phyloP scores from a whole-genome alignment of 2,797 vertebrate species.

The Pangasius sanitwongsei region DNA sequence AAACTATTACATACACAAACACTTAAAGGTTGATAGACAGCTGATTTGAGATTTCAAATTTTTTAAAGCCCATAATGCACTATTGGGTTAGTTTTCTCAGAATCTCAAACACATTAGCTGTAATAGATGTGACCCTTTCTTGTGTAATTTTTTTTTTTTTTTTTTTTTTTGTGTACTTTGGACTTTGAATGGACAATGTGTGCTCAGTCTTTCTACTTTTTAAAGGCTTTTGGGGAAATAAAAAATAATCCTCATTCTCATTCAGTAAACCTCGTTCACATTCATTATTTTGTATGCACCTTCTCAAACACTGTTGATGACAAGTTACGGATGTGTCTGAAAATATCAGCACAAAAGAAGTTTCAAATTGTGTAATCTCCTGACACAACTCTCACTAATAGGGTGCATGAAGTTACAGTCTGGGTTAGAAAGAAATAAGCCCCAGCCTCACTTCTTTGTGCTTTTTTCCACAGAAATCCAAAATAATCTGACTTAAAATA shows the following conservation, averaged over 20 bases:
- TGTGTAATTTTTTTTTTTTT: not conserved
- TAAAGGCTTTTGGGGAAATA: not conserved
- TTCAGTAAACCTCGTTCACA: not conserved
- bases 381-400: not conserved
- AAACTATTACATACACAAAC: not conserved
- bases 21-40: not conserved
- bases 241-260: not conserved
- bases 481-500: not conserved
- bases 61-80: not conserved
- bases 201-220: not conserved
- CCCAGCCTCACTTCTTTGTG: not conserved
- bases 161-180: not conserved
- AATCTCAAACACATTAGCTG: not conserved
- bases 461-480: not conserved
- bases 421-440: constrained; percentile 7
- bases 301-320: not conserved
- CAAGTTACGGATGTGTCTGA: not conserved
- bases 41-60: not conserved
- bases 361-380: too few relatives aligned
- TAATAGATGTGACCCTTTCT: not conserved
- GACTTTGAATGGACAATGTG: not conserved
- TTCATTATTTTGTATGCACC: not conserved
- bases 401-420: not conserved
- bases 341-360: not conserved
- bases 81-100: not conserved